Evolutionary conservation across 1,140 invertebrate genomes (phyloP), one percentile per base, ranked within the genome.

Genomic region (Apocrypta bakeri): DNA sequence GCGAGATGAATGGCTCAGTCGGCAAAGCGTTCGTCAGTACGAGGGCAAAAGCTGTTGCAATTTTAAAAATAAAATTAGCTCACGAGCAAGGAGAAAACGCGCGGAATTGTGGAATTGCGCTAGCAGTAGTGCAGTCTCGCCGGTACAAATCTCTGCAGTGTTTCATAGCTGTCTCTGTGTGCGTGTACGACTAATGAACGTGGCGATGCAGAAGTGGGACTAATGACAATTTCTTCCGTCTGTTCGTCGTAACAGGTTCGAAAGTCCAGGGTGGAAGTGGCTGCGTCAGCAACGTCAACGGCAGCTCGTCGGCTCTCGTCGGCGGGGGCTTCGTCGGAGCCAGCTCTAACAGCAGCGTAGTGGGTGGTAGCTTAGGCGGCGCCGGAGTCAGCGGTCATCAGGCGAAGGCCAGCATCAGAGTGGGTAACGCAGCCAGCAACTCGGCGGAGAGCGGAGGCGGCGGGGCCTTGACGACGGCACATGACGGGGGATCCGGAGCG

Each of bases 351-450:
- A 33, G 74, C 74, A 11, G 56, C 31, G 37, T 12, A 17, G 31
- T 11, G 21, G 17, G 31, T 25, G 17, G 33, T 17, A 73, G 71
- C n/a, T 24, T 73, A 25, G 29, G 25, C 64, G 25, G 64, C 12
- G 42, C 9, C 37, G n/a, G 74, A 87, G 89, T 87, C 90, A 88
- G 88, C 87, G 86, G 85, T 87, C 88, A 86, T 89, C 90, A 56
- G 91, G 89, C 88, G 74, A 92, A 92, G 89, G 90, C 91, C 88
- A 91, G 89, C 91, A 88, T 91, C 91, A 92, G 91, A 92, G 91
- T 92, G 91, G 91, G 91, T 92, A 92, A 92, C 90, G 88, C 89
- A 90, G 90, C 90, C 84, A 92, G 91, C 75, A 92, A 91, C 87
- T 90, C 90, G 89, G 89, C 90, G 88, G 91, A 91, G 90, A 91